A percentile compares a stretch with the other conserved stretches of the same genome.
phyloP scores from a whole-genome alignment of 2,888 invertebrate genomes.

The Eristalis arbustorum region DNA sequence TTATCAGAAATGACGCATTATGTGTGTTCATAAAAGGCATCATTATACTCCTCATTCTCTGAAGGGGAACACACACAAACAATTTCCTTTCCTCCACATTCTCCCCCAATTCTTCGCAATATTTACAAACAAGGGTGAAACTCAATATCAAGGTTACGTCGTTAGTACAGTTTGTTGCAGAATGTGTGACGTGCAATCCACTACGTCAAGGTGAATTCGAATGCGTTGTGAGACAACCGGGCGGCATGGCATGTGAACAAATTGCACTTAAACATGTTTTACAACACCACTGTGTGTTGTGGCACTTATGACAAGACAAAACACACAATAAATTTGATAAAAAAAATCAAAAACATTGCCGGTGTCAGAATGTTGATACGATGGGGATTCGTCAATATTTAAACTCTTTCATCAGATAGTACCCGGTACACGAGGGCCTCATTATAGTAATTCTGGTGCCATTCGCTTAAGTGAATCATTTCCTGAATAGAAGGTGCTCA shows the following conservation, averaged over 20 bases:
- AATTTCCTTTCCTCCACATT: neutral
- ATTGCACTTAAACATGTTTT: neutral
- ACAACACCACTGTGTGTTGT: neutral
- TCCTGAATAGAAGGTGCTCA: neutral
- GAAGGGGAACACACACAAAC: neutral
- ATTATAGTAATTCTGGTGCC: neutral
- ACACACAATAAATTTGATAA: neutral
- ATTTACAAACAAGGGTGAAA: neutral
- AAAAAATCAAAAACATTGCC: neutral
- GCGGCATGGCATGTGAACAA: neutral
- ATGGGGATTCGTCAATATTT: neutral
- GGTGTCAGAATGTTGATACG: neutral
- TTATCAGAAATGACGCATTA: neutral
- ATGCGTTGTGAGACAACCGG: neutral
- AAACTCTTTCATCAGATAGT: neutral
- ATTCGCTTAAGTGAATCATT: slow-evolving; percentile 9
- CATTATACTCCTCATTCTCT: neutral
- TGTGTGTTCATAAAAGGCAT: neutral
- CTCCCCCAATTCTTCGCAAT: neutral
- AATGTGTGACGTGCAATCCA: neutral
- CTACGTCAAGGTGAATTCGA: neutral
- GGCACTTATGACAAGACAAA: neutral
- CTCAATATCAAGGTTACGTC: neutral
- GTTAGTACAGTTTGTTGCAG: neutral
- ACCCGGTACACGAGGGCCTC: neutral